Base-by-base conservation (phyloP, 2,888 invertebrate species). In the Ichneumoninae sp. region DNA sequence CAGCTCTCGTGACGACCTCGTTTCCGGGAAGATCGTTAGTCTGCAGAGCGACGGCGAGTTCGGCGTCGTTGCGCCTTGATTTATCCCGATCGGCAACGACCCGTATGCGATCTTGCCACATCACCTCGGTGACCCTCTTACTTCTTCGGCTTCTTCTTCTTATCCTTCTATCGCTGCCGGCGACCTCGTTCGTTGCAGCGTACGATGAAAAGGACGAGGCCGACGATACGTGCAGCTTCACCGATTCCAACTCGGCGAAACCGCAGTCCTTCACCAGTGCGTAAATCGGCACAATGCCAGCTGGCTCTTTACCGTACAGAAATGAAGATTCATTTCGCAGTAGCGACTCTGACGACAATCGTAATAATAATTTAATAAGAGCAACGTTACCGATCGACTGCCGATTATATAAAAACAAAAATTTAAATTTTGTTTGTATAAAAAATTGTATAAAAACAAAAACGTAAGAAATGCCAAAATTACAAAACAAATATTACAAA, bases 231-330 rank as follows among this genome's bases (percentile, higher is more conserved):
- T 79, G 63, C 54, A 36, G 68, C 74, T 78, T 78, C 54, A 71
- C 40, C 10, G 63, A 36, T 19, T 65, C 22, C 57, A 54, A 8
- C 10, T 71, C 73, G 22, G n/a, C 44, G 33, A 78, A 70, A n/a
- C 68, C 36, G 89, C 96, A 96, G 70, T 95, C 91, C 66, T 94
- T 94, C 16, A 96, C 94, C 60, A 95, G 93, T 0, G 95, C 95
- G 88, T 96, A 96, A 77, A 96, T 94, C 26, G 96, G 95, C 57
- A 96, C 95, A 13, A 94, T 92, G 50, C 94, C 92, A 65, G 93
- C 91, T 26, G 96, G 96, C 93, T 95, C 95, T 77, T 94, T 94
- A 0, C 96, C 96, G 89, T 95, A 95, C 19, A 96, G 90, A 89
- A 96, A 96, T 4, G 96, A 96, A 22, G 94, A 94, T 79, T 91